Evolutionary conservation across 2,888 invertebrate species (phyloP).

Genomic region (Dendrolimus pini): DNA sequence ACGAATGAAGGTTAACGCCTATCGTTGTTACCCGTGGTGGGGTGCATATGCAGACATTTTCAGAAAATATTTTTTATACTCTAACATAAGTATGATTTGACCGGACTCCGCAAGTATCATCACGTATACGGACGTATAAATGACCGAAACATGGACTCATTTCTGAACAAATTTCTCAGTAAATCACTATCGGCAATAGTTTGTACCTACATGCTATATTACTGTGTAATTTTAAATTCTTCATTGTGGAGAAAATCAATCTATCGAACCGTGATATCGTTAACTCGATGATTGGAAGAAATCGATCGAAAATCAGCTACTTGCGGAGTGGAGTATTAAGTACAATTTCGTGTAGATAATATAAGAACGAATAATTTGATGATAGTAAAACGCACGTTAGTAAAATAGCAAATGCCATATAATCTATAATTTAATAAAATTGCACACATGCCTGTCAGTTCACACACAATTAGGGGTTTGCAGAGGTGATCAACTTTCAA

Average conservation of each 20-base stretch:
- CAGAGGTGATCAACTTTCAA: no score
- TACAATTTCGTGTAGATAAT: background rate
- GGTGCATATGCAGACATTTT: no score
- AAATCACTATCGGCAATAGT: background rate
- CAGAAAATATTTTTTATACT: no score
- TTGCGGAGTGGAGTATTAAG: background rate
- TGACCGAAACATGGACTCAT: background rate
- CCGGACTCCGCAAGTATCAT: no score
- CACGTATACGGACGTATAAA: background rate
- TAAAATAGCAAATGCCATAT: background rate
- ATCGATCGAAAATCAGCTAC: background rate
- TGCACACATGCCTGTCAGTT: no score
- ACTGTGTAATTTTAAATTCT: constrained; percentile 28
- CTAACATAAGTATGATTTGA: no score
- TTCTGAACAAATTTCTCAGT: background rate
- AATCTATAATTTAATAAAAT: background rate
- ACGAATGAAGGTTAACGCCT: no score
- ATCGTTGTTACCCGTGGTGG: no score
- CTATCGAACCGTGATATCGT: background rate
- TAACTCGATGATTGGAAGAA: background rate
- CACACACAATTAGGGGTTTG: no score
- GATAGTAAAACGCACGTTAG: background rate
- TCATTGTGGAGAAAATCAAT: constrained; percentile 10
- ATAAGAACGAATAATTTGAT: background rate
- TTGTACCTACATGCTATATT: background rate